These are phyloP conservation scores for Mus minutoides DNA, from an alignment of 2,797 vertebrate genomes.

Conservation along the genomic window DNA sequence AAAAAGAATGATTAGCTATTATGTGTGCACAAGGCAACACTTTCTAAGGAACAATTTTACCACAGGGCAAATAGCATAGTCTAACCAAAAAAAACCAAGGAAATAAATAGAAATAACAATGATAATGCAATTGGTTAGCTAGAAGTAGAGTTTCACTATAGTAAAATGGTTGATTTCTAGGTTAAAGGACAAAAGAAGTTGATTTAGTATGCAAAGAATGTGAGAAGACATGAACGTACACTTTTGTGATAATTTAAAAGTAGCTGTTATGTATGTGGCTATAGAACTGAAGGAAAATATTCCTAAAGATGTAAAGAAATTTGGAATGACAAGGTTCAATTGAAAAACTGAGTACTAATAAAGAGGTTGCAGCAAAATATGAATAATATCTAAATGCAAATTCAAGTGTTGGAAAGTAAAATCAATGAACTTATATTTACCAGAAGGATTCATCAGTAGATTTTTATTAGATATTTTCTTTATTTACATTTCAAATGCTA, in stretches of 20 bases:
- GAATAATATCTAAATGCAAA: not conserved
- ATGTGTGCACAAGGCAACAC: not conserved
- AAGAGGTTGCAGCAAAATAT: not conserved
- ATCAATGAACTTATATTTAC: not conserved
- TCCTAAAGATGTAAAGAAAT: not conserved
- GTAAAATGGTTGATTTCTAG: not conserved
- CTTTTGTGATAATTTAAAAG: not conserved
- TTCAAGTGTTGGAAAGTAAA: not conserved
- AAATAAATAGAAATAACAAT: not conserved
- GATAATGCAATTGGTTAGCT: not conserved
- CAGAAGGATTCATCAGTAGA: not conserved
- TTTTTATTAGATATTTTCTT: not conserved
- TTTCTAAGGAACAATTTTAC: not conserved
- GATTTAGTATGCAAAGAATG: not conserved
- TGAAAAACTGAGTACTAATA: not conserved
- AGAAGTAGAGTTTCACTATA: not conserved
- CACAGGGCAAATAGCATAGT: not conserved
- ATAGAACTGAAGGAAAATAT: not conserved
- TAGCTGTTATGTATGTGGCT: not conserved
- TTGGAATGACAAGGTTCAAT: no score
- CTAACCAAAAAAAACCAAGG: not conserved
- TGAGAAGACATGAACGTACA: not conserved
- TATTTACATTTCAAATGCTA: no score
- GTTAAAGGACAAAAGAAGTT: not conserved
- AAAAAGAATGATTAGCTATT: not conserved